Evolutionary conservation across 2,797 vertebrate genomes (phyloP).

Genomic region (Crenuchus spilurus): DNA sequence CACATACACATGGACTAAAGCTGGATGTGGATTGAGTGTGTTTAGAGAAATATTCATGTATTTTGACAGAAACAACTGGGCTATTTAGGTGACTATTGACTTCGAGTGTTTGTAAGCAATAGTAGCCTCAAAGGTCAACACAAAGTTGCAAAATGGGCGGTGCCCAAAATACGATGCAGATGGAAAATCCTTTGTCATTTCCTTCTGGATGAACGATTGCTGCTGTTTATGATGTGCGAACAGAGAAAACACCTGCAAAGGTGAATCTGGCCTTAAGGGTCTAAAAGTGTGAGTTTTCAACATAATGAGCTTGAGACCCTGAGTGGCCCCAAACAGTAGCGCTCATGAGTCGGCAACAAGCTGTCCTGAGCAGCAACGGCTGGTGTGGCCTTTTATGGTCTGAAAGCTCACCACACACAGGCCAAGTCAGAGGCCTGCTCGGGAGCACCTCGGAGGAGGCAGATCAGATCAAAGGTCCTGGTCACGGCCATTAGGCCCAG

Average conservation of each 20-base stretch:
- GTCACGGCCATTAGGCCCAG: slow-evolving; percentile 84
- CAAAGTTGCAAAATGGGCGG: no score
- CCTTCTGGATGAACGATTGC: no score
- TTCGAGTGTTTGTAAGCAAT: no score
- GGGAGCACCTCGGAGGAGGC: slow-evolving; percentile 76
- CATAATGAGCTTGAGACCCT: slow-evolving; percentile 12
- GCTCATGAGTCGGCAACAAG: slow-evolving; percentile 59
- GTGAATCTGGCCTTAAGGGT: not conserved
- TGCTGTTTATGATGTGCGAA: not conserved
- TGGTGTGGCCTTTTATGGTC: slow-evolving; percentile 73
- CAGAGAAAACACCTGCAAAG: not conserved
- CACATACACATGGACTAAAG: no score
- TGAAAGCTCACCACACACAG: slow-evolving; percentile 60
- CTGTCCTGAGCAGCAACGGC: slow-evolving; percentile 67
- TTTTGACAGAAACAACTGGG: no score
- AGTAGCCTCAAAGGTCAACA: no score
- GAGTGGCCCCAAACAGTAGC: slow-evolving; percentile 49
- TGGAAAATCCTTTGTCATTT: no score
- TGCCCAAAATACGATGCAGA: no score
- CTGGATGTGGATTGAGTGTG: no score
- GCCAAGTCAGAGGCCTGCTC: slow-evolving; percentile 69
- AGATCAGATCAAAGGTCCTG: slow-evolving; percentile 85
- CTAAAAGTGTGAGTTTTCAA: slow-evolving; percentile 1
- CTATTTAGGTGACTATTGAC: no score
- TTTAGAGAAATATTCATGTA: no score